phyloP scores from a whole-genome alignment of 2,113 vertebrate genomes.

The Axis porcinus region DNA sequence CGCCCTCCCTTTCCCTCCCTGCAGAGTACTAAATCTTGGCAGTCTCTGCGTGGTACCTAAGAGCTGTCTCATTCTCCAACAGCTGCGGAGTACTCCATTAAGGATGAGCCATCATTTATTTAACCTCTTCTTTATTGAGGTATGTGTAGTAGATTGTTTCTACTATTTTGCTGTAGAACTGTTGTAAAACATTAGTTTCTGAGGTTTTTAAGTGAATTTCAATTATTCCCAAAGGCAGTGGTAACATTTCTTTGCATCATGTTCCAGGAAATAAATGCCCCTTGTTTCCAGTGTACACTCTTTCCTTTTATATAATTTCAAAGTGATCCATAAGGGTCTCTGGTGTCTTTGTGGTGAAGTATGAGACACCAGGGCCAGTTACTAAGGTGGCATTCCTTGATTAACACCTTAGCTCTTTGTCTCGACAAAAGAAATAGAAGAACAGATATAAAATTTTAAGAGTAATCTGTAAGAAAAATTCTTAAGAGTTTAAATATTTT shows the following conservation, averaged over 20 bases:
- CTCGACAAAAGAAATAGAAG: conserved; percentile 12
- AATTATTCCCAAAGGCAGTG: not conserved
- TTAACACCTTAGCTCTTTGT: not conserved
- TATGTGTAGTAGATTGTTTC: not conserved
- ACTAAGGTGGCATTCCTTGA: not conserved
- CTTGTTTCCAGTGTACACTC: not conserved
- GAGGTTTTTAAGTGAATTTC: conserved; percentile 56
- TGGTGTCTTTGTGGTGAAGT: not conserved
- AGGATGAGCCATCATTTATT: conserved; percentile 6
- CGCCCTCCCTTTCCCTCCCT: not conserved
- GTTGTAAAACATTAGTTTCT: not conserved
- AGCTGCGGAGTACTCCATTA: conserved; percentile 41
- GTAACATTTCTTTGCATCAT: not conserved
- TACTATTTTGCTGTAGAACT: conserved; percentile 6
- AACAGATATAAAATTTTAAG: not conserved
- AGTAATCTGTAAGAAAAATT: not conserved
- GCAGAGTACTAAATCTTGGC: not conserved
- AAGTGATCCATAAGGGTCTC: not conserved
- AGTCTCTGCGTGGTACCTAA: not conserved
- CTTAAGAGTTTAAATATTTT: not conserved
- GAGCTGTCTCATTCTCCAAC: not conserved
- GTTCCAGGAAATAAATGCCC: conserved; percentile 5
- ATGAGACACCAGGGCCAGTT: not conserved
- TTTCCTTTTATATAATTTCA: not conserved
- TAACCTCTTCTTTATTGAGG: not conserved